phyloP scores from a whole-genome alignment of 1,140 invertebrate species.

The Rhopalosiphum padi region DNA sequence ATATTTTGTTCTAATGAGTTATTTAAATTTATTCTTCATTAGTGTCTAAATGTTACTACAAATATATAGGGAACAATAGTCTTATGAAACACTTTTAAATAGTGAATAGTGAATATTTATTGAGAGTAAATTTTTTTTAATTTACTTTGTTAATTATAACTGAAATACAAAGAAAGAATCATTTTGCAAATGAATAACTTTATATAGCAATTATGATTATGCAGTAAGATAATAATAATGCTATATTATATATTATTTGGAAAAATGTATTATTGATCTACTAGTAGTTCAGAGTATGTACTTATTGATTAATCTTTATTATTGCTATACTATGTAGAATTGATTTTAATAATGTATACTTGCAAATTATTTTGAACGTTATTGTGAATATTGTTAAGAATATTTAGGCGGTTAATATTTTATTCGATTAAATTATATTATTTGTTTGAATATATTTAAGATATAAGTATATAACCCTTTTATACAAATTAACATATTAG shows the following conservation, averaged over 20 bases:
- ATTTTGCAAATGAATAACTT: neutral
- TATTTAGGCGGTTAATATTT: no score
- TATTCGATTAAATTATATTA: no score
- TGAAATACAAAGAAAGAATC: neutral
- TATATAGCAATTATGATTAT: neutral
- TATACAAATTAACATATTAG: neutral
- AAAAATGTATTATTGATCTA: neutral
- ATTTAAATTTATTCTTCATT: slow-evolving; percentile 28
- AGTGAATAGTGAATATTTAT: neutral
- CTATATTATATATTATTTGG: neutral
- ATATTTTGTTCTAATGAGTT: slow-evolving; percentile 17
- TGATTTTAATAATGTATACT: no score
- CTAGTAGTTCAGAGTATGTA: neutral
- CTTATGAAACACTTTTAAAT: neutral
- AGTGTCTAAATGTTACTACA: neutral
- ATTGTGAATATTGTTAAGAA: neutral
- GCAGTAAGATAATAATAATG: neutral
- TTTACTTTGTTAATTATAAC: neutral
- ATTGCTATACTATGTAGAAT: neutral
- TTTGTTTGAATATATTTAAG: neutral
- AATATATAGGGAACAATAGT: neutral
- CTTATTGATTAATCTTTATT: neutral
- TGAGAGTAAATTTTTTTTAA: neutral
- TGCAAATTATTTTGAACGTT: neutral
- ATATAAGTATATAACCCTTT: neutral